These are phyloP conservation scores for Notarius quadriscutis DNA, from an alignment of 2,113 vertebrate genomes.

Conservation along the genomic window DNA sequence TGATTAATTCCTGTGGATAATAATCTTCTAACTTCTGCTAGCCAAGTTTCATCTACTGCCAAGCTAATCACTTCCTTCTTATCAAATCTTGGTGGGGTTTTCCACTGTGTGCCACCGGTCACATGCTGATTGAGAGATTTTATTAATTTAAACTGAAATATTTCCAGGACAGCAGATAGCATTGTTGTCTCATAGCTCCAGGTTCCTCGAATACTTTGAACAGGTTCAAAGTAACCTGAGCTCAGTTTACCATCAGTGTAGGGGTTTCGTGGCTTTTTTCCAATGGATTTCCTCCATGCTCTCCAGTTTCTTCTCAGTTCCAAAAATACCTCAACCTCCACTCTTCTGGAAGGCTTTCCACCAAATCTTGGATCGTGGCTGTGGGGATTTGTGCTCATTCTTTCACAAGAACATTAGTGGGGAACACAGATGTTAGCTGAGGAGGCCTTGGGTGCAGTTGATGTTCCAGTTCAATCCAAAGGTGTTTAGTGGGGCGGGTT, in stretches of 20 bases:
- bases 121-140: not conserved
- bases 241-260: not conserved
- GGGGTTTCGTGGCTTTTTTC: not conserved
- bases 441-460: not conserved
- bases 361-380: not conserved
- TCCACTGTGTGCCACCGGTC: not conserved
- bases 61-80: not conserved
- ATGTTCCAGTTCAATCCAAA: not conserved
- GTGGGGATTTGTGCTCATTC: not conserved
- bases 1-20: not conserved
- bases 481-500: not conserved
- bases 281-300: not conserved
- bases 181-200: not conserved
- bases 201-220: not conserved
- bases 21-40: not conserved
- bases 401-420: not conserved
- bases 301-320: not conserved
- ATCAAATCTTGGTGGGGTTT: not conserved
- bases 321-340: not conserved
- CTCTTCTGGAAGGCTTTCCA: not conserved
- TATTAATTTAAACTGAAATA: not conserved
- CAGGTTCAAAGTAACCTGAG: not conserved
- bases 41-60: not conserved
- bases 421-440: not conserved
- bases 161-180: not conserved